Percentiles rank a stretch among this genome's conserved stretches.
Conservation (phyloP, 2,113 vertebrate species). For the Mesoclemmys tuberculata region DNA sequence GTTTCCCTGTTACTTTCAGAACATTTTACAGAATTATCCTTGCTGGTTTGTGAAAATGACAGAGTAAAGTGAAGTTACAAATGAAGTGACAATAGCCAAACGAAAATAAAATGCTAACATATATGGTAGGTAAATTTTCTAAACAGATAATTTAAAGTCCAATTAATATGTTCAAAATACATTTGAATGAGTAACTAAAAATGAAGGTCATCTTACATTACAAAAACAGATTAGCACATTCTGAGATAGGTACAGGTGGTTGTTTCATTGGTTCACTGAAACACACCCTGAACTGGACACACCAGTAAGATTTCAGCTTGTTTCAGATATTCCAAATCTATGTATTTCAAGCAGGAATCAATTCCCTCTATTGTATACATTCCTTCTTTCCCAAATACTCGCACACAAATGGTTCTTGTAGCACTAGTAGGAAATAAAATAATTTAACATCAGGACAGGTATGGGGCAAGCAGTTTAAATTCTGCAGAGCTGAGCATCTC, state of each 20-base stretch:
- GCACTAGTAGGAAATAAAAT: constrained; percentile 2
- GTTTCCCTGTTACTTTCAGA: not conserved
- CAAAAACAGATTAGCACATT: not conserved
- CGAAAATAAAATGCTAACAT: not conserved
- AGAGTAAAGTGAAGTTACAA: not conserved
- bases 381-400: not conserved
- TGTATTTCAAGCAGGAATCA: not conserved
- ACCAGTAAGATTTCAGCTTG: not conserved
- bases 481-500: not conserved
- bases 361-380: not conserved
- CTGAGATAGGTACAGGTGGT: not conserved
- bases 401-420: not conserved
- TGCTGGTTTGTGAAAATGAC: not conserved
- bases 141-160: not conserved
- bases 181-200: constrained; percentile 2
- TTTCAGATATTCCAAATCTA: not conserved
- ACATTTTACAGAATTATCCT: not conserved
- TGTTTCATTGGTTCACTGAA: constrained; percentile 1
- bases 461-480: not conserved
- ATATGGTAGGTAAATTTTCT: not conserved
- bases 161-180: not conserved
- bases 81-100: not conserved
- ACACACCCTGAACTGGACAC: not conserved
- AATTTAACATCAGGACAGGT: not conserved
- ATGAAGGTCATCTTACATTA: not conserved